Base-by-base conservation (phyloP, 2,888 invertebrate genomes). In the Lepidocyrtinus sp. region DNA sequence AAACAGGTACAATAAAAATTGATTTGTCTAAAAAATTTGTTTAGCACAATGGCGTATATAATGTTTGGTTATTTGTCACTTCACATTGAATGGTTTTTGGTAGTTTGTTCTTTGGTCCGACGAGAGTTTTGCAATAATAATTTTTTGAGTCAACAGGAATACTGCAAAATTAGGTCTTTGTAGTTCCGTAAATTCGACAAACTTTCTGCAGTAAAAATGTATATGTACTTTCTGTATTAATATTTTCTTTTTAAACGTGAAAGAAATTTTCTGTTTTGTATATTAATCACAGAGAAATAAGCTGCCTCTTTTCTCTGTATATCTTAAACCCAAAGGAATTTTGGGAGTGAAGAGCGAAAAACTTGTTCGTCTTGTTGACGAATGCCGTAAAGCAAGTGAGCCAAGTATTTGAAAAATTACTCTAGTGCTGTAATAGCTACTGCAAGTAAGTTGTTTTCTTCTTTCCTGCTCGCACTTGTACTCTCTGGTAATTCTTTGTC, bases 341-440 rank as follows among this genome's bases (percentile, higher is more conserved):
- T 63, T 27, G 22, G 65, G 15, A 69, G 68, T 61, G 50, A 64
- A 25, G 45, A 61, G 75, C 26, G 17, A 50, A 72, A 71, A 78
- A 78, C 78, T 67, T 55, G 78, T 72, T 68, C 63, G 72, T 78
- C 72, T 9, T 26, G 72, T 68, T 71, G 72, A 68, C 72, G 72
- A 72, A 27, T 78, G 78, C 72, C 62, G 72, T 50, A 68, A 7
- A 78, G 78, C 78, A 73, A 78, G 72, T 78, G 78, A 78, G 72
- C 27, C 62, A 64, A 77, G 59, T 63, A 50, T 55, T 67, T 61
- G 45, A 17, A 67, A 26, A 7, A 9, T n/a, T 55, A n/a, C 17
- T 55, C 17, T 55, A n/a, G 15, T n/a, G 55, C n/a, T 36, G 36
- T 12, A 36, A 36, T 36, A 36, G 5, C 36, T 36, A 5, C 12